Evolutionary conservation across 2,113 vertebrate genomes (phyloP).

Genomic region (Vireo altiloquus): DNA sequence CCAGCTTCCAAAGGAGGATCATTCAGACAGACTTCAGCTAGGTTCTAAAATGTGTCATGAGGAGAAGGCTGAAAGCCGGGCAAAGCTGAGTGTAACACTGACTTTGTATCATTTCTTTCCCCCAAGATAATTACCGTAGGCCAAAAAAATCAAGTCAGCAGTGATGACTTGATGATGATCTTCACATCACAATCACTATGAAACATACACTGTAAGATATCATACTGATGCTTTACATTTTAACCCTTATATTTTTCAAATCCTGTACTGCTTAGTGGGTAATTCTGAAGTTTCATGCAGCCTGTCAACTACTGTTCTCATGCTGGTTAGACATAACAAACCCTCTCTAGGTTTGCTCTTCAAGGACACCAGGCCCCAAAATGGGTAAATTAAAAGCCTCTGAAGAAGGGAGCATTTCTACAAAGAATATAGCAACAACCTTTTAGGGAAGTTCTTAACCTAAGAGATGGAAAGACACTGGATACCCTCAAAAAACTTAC

Average conservation of each 20-base stretch:
- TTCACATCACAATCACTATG: not conserved
- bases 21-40: not conserved
- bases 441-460: not conserved
- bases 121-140: not conserved
- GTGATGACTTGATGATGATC: no score
- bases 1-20: not conserved
- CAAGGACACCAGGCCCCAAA: no score
- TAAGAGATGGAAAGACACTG: not conserved
- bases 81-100: not conserved
- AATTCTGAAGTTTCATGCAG: no score
- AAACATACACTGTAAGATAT: not conserved
- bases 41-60: not conserved
- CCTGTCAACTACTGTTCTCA: no score
- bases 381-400: no score
- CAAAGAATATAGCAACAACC: not conserved
- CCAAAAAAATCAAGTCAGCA: not conserved
- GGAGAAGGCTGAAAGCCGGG: not conserved
- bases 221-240: no score
- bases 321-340: no score
- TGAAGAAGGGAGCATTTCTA: not conserved
- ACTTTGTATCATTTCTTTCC: not conserved
- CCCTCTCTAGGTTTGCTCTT: no score
- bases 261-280: no score
- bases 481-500: not conserved
- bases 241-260: no score